Base-by-base conservation (phyloP, 2,797 vertebrate genomes). In the Cossypha heuglini region DNA sequence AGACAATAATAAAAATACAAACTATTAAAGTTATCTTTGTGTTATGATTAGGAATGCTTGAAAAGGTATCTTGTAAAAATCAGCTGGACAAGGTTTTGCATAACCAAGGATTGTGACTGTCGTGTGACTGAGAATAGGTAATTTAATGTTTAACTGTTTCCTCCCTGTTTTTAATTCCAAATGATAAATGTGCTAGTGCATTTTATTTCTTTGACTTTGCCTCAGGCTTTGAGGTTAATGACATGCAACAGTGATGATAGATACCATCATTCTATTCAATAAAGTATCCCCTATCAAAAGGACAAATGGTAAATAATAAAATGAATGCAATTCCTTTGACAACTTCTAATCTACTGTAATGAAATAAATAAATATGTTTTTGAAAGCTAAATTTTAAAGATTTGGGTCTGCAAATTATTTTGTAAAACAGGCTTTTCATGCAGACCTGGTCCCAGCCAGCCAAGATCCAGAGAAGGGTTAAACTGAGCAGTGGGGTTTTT, bases 131-230 rank as follows among this genome's bases (percentile, higher is more conserved):
- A 89, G n/a, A 82, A 66, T 22, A 85, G 9, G 51, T 66, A 58
- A 68, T 63, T 64, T 64, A 72, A 85, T 46, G n/a, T 69, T 77
- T 86, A 54, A 59, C 11, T 76, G 37, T 90, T 94, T 71, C 28
- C 57, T 49, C 24, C 25, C 31, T 54, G 24, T 16, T 80, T 82
- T 85, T 80, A 88, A 80, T 64, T 58, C 43, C 46, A 71, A 95
- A 93, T 90, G 17, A 57, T 66, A 57, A 91, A 64, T 38, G 19
- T 92, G 55, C 13, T 51, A 61, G 63, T 68, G 26, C 52, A 37
- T 86, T 94, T 97, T 97, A 94, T 96, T 96, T 96, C 94, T 88
- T 84, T 94, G 88, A 74, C 86, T 97, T 97, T 97, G 93, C 75
- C 89, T 91, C 62, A 87, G 8, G 72, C 93, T 94, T 96, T 84